Evolutionary conservation across 2,113 vertebrate genomes (phyloP).

Genomic region (Hystrix cristata): DNA sequence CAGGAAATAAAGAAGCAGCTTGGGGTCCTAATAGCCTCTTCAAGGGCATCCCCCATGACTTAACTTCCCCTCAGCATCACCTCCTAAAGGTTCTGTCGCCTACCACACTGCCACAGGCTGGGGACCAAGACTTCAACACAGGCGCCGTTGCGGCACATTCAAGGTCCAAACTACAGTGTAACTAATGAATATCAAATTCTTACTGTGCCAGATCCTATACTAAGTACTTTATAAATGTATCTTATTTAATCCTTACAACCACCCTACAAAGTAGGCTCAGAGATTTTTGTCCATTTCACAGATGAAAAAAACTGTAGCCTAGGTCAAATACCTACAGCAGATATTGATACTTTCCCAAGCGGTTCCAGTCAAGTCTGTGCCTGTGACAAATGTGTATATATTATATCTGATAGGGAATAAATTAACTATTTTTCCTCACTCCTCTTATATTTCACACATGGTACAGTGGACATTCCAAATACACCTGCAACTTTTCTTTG

Average conservation of each 20-base stretch:
- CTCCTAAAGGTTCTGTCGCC: not conserved
- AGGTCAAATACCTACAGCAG: not conserved
- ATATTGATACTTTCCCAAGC: not conserved
- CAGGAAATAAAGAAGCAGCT: not conserved
- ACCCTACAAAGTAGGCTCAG: not conserved
- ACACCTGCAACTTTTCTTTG: constrained; percentile 22
- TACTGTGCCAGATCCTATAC: not conserved
- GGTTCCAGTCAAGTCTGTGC: not conserved
- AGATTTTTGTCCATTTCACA: constrained; percentile 24
- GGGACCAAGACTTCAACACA: not conserved
- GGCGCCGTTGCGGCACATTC: not conserved
- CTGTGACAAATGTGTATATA: not conserved
- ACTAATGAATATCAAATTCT: constrained; percentile 9
- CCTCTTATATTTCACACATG: not conserved
- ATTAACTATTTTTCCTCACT: not conserved
- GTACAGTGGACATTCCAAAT: constrained; percentile 17
- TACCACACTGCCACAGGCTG: not conserved
- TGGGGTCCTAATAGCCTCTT: not conserved
- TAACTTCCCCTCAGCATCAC: not conserved
- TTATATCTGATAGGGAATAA: not conserved
- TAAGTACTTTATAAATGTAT: not conserved
- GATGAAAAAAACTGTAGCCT: not conserved
- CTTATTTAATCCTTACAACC: constrained; percentile 37
- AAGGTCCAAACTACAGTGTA: not conserved
- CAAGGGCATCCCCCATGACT: not conserved